Percentiles rank a stretch among this genome's conserved stretches.
Evolutionary conservation across 1,140 invertebrate genomes (phyloP).

Genomic region (Halictus rubicundus): DNA sequence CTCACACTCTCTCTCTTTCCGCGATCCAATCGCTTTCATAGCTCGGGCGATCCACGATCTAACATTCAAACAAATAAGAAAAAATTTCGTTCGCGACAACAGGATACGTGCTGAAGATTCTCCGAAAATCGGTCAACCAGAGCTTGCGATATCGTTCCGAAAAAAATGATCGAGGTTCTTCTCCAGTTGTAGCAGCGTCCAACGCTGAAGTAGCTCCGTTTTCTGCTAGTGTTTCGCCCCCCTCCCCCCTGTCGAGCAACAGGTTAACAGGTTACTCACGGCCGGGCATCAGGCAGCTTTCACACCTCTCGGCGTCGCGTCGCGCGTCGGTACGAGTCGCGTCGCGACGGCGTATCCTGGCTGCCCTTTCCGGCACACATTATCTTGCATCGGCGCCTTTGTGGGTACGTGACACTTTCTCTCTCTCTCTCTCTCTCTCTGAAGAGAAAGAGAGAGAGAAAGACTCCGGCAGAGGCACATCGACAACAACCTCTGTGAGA

Average conservation of each 20-base stretch:
- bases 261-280: conserved; percentile 7
- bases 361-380: conserved; percentile 32
- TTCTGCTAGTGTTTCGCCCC: not conserved
- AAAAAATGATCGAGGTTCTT: no score
- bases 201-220: not conserved
- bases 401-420: conserved; percentile 46
- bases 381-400: conserved; percentile 52
- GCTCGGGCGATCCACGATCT: not conserved
- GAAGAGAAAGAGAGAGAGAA: no score
- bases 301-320: conserved; percentile 8
- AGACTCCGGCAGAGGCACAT: no score
- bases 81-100: no score
- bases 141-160: no score
- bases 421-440: no score
- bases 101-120: no score
- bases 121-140: no score
- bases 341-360: conserved; percentile 2
- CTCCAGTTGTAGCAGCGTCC: no score
- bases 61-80: no score
- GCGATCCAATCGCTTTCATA: no score
- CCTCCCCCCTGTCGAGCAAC: conserved; percentile 7
- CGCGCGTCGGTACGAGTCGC: not conserved
- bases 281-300: not conserved
- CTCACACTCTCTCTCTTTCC: not conserved
- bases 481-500: not conserved